These are phyloP conservation scores for Quadriops clusia DNA, from an alignment of 2,888 invertebrate genomes.

Conservation along the genomic window DNA sequence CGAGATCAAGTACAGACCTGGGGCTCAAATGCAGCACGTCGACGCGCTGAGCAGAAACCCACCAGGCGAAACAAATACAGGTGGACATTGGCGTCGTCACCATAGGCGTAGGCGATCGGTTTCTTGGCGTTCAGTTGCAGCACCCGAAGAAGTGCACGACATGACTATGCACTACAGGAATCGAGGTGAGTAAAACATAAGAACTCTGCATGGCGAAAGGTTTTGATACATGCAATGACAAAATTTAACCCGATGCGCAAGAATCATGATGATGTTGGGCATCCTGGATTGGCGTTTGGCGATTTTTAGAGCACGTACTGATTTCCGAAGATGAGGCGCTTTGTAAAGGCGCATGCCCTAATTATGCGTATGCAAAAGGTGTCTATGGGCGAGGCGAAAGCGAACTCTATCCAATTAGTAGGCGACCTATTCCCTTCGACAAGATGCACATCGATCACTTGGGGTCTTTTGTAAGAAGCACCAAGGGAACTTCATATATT, in stretches of 20 bases:
- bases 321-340: conserved; percentile 23
- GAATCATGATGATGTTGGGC: conserved; percentile 24
- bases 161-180: conserved; percentile 10
- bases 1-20: conserved; percentile 5
- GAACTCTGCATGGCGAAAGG: conserved; percentile 9
- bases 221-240: conserved; percentile 18
- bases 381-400: no score
- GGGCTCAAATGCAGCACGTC: no score
- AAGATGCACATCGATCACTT: no score
- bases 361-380: conserved; percentile 15
- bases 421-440: no score
- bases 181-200: conserved; percentile 12
- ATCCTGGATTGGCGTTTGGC: conserved; percentile 18
- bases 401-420: no score
- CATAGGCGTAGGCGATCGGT: conserved; percentile 19
- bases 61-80: no score
- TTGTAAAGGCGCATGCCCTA: conserved; percentile 18
- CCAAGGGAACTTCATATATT: no score
- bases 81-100: no score
- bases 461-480: no score
- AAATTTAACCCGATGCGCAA: conserved; percentile 22
- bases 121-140: conserved; percentile 15
- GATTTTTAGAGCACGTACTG: conserved; percentile 20
- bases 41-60: no score
- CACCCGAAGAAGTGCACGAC: conserved; percentile 11